Base-by-base conservation (phyloP, 2,888 invertebrate species). In the Rutpela maculata region DNA sequence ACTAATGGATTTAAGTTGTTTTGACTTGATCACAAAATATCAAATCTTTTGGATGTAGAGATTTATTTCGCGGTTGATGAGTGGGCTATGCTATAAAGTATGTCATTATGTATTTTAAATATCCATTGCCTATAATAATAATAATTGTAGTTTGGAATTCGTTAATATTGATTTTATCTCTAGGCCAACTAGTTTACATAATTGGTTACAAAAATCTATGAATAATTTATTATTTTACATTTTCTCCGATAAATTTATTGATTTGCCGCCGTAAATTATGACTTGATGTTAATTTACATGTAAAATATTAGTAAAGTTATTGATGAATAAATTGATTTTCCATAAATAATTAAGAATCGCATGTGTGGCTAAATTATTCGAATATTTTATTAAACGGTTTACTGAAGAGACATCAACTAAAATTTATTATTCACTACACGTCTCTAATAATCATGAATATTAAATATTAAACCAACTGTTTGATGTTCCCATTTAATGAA, bases 161-260 rank as follows among this genome's bases (percentile, higher is more conserved):
- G 78, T 81, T 80, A 74, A 75, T 82, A 80, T 79, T 78, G 80
- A 80, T 82, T 80, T 81, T 78, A 82, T 82, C 65, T 75, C 75
- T 75, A 77, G 72, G 76, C 78, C 80, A 71, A 72, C 78, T 76
- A 67, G 75, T 80, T 78, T 78, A 79, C 75, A 82, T 79, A 80
- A 80, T 78, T 76, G 80, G 78, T 82, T 78, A 81, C 77, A 80
- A 80, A 82, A 81, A 71, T 76, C 60, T 74, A 77, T 82, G 79
- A 79, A 82, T 82, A 75, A 82, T 82, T 82, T 76, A 82, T 80
- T 67, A 77, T 76, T 76, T 70, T 75, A 74, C 67, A 77, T 81
- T 78, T 77, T 79, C 75, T 67, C 69, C 63, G 75, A 63, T 76
- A 75, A 73, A 78, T 63, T 71, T 77, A 80, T 79, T 77, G 81